phyloP scores from a whole-genome alignment of 2,888 invertebrate species.

The Lordiphosa andalusiaca region DNA sequence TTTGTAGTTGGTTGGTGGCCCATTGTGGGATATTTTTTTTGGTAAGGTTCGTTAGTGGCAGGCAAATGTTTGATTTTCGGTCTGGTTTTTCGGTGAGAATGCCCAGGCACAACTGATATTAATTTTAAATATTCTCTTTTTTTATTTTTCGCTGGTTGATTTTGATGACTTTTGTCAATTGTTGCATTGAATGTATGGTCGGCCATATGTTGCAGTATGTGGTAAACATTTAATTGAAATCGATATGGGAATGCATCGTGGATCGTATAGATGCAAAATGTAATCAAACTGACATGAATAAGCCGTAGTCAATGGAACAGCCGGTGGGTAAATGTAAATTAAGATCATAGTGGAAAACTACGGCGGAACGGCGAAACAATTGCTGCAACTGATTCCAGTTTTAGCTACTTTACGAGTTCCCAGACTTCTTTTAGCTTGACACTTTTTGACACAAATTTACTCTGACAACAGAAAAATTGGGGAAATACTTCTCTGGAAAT shows the following conservation, averaged over 20 bases:
- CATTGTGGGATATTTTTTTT: constrained; percentile 20
- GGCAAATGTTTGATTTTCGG: constrained; percentile 21
- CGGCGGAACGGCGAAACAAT: too few relatives aligned
- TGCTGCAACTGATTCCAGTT: too few relatives aligned
- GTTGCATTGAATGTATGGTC: constrained; percentile 49
- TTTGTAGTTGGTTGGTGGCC: constrained; percentile 20
- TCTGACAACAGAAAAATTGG: too few relatives aligned
- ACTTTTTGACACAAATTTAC: too few relatives aligned
- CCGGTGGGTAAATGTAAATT: too few relatives aligned
- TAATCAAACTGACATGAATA: constrained; percentile 7
- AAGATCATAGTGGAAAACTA: too few relatives aligned
- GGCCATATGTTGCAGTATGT: constrained; percentile 50
- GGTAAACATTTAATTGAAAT: constrained; percentile 58
- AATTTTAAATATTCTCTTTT: constrained; percentile 25
- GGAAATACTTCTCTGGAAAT: too few relatives aligned
- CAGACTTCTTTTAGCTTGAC: too few relatives aligned
- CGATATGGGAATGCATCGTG: constrained; percentile 8
- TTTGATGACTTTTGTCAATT: constrained; percentile 53
- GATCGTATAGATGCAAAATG: not conserved
- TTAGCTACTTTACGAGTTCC: too few relatives aligned
- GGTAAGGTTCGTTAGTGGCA: constrained; percentile 48
- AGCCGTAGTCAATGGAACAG: too few relatives aligned
- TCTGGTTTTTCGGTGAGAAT: constrained; percentile 23
- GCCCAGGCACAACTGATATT: constrained; percentile 32
- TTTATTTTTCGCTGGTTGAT: constrained; percentile 29